Evolutionary conservation across 2,113 vertebrate genomes (phyloP), one percentile per base, ranked within the genome.

Genomic region (Rhynchopsitta pachyrhyncha): DNA sequence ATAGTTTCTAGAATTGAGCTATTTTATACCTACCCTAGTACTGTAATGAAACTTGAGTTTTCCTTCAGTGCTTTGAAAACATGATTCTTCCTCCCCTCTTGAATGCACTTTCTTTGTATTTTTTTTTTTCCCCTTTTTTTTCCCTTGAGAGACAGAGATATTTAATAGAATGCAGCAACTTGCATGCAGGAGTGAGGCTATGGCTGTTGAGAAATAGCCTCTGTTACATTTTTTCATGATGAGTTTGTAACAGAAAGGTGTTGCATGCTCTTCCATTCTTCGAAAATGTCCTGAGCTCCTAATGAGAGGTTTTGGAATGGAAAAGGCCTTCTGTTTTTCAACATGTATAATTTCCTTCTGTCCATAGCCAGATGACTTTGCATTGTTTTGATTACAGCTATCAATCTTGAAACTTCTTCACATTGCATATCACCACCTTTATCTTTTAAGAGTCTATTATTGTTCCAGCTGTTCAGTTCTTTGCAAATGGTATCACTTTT

Each of bases 171-270:
- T 13, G 10, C 16, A 53, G 33, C 44, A 82, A 27, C 25, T 86
- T 13, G 1, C 11, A 4, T 52, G 31, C 11, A 44, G n/a, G 37
- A 5, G 3, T 37, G 19, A 13, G 64, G 11, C 39, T 78, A 0
- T 82, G 66, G n/a, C 39, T 86, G n/a, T 41, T 49, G 53, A 69
- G 17, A 52, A n/a, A n/a, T 59, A 63, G 59, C 11, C 17, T 60
- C 16, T 2, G 1, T 63, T 57, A 5, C 22, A 16, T 23, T 59
- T 67, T 83, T 57, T 31, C 17, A 4, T 18, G 9, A 14, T 10
- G 57, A 44, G 11, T 17, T 67, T 81, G 64, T 64, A 82, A 57
- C 29, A 76, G 24, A 39, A 74, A 52, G 24, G 7, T 6, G 5
- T 60, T 91, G 12, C 9, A 8, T 79, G 5, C 4, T 78, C 6